phyloP scores from a whole-genome alignment of 2,797 vertebrate species.

The Pelobates cultripes region DNA sequence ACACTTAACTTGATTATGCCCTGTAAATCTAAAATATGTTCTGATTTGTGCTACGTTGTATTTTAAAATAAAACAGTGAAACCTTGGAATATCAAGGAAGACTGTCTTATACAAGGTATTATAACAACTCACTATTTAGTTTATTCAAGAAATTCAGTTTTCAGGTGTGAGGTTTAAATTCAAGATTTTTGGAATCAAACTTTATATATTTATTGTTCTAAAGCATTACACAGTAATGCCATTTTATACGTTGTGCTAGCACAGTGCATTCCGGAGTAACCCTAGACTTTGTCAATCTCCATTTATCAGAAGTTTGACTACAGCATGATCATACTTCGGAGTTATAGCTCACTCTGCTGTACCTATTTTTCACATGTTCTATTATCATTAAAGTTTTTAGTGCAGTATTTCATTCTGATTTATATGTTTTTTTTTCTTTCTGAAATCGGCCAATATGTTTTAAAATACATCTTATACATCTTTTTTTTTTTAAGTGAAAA shows the following conservation, averaged over 20 bases:
- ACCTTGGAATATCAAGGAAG: no score
- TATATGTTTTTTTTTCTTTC: not conserved
- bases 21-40: no score
- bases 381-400: not conserved
- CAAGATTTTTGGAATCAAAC: no score
- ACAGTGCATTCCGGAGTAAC: not conserved
- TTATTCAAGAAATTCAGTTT: no score
- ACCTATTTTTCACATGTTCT: not conserved
- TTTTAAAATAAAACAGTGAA: no score
- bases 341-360: not conserved
- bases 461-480: no score
- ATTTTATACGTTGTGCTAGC: not conserved
- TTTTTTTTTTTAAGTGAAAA: no score
- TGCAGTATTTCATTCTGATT: not conserved
- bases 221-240: not conserved
- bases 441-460: not conserved
- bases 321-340: not conserved
- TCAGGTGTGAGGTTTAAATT: no score
- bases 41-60: no score
- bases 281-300: constrained; percentile 4
- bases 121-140: no score
- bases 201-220: not conserved
- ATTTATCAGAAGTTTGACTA: constrained; percentile 10
- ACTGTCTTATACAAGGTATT: no score
- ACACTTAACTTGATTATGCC: no score